Conservation (phyloP, 2,888 invertebrate species). For the Oscheius sp. region DNA sequence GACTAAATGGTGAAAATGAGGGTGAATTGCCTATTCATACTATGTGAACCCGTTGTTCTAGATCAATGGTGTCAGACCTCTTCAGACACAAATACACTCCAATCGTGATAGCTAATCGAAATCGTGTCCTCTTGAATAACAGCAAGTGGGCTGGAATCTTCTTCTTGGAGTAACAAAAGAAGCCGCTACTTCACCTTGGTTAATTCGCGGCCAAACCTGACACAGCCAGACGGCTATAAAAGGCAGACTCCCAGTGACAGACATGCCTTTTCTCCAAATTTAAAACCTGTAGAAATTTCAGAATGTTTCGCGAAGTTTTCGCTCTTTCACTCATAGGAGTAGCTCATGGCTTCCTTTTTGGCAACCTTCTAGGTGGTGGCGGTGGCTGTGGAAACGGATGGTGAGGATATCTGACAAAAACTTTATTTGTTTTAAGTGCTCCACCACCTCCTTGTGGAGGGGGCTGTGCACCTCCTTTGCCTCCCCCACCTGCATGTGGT, state of each 20-base stretch:
- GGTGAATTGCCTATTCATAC: no score
- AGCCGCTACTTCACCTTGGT: slow-evolving; percentile 8
- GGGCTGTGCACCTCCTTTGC: neutral
- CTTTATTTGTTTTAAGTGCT: neutral
- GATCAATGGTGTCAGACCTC: no score
- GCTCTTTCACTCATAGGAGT: slow-evolving; percentile 1
- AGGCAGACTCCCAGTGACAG: no score
- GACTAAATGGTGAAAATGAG: no score
- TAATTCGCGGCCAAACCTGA: neutral
- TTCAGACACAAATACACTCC: no score
- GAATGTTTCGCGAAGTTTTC: slow-evolving; percentile 12
- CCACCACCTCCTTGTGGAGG: slow-evolving; percentile 18
- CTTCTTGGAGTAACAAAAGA: neutral
- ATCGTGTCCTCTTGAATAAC: slow-evolving; percentile 12
- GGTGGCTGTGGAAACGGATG: slow-evolving; percentile 24
- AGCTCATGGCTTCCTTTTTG: slow-evolving; percentile 21
- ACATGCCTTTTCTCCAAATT: neutral
- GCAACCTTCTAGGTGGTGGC: slow-evolving; percentile 8
- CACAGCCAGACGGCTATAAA: no score
- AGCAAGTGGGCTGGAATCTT: neutral
- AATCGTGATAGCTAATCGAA: slow-evolving; percentile 18
- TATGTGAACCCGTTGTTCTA: no score
- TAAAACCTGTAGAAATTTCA: neutral
- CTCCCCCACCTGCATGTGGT: slow-evolving; percentile 18
- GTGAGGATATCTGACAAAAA: no score